phyloP scores from a whole-genome alignment of 2,888 invertebrate species.

The Fragum fragum region DNA sequence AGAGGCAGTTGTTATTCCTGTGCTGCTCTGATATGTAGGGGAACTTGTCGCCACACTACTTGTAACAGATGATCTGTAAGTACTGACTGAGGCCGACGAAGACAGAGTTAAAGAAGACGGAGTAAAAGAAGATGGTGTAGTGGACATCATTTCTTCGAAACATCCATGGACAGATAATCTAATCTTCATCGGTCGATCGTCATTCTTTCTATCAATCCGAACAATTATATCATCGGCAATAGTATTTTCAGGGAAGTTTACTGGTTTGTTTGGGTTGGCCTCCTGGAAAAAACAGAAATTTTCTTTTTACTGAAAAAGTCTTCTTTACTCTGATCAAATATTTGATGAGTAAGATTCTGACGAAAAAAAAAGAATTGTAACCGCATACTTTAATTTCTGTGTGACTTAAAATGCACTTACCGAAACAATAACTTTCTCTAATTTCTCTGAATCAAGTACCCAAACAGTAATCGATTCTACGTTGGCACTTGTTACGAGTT shows the following conservation, averaged over 20 bases:
- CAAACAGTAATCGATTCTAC: conserved; percentile 31
- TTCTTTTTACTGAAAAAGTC: too few species aligned
- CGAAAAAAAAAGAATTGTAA: too few species aligned
- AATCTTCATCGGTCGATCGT: neutral
- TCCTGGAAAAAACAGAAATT: too few species aligned
- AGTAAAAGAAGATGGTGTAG: neutral
- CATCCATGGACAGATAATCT: neutral
- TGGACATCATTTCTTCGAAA: neutral
- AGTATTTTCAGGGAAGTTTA: conserved; percentile 1
- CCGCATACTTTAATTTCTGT: too few species aligned
- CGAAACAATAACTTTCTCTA: neutral
- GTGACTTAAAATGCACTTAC: neutral
- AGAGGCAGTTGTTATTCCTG: neutral
- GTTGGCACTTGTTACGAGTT: conserved; percentile 16
- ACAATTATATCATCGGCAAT: conserved; percentile 33
- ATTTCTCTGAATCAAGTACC: neutral
- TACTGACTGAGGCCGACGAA: neutral
- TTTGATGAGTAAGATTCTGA: too few species aligned
- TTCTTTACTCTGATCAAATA: too few species aligned
- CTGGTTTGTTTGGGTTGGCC: too few species aligned
- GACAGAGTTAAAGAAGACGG: too few species aligned
- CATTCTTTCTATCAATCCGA: neutral
- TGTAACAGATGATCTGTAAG: neutral
- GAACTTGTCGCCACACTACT: neutral
- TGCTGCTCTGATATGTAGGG: neutral